phyloP scores from a whole-genome alignment of 2,797 vertebrate genomes.

The Rhinella marina region DNA sequence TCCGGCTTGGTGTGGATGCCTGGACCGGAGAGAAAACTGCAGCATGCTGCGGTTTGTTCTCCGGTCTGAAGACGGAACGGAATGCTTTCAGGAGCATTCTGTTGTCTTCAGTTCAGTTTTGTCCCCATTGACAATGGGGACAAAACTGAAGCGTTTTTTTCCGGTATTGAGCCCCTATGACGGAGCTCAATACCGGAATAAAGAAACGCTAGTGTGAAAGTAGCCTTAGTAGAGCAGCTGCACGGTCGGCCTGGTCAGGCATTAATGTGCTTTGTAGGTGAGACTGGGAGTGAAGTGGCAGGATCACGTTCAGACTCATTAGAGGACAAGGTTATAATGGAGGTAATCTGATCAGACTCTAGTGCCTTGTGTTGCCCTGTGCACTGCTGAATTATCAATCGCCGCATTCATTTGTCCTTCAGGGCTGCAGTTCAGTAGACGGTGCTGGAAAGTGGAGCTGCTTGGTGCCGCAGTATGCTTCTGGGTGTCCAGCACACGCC shows the following conservation, averaged over 20 bases:
- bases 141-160: no score
- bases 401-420: conserved; percentile 47
- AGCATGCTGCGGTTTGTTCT: no score
- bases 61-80: no score
- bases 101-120: no score
- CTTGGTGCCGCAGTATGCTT: conserved; percentile 12
- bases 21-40: no score
- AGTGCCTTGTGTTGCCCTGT: conserved; percentile 38
- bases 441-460: neutral
- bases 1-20: no score
- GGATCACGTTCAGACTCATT: conserved; percentile 47
- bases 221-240: neutral
- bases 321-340: conserved; percentile 55
- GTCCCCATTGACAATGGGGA: no score
- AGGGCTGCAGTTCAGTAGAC: neutral
- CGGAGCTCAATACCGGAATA: no score
- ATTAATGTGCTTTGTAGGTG: conserved; percentile 11
- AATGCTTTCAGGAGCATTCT: no score
- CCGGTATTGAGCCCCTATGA: no score
- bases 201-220: no score
- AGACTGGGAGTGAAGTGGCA: conserved; percentile 10
- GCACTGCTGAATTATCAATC: conserved; percentile 49
- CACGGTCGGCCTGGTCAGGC: neutral
- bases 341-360: conserved; percentile 55
- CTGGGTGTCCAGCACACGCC: conserved; percentile 16